Percentiles rank a stretch among this genome's conserved stretches.
Evolutionary conservation across 2,113 vertebrate species (phyloP).

Genomic region (Tylochromis polylepis): DNA sequence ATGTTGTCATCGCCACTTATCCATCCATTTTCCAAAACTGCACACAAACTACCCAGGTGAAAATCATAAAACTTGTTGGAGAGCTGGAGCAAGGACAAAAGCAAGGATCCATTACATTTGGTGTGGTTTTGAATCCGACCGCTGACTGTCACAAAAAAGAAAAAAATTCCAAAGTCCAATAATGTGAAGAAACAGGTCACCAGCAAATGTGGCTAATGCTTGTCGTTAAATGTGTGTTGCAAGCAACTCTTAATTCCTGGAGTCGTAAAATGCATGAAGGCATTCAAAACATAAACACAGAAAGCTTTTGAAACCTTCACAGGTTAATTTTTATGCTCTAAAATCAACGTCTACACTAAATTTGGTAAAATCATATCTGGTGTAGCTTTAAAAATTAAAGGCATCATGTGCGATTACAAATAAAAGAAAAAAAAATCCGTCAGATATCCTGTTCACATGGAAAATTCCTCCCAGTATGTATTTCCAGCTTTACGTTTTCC

Average conservation of each 20-base stretch:
- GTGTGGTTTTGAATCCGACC: background rate
- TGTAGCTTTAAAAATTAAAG: background rate
- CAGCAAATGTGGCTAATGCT: background rate
- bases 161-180: no score
- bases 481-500: background rate
- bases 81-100: background rate
- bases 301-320: background rate
- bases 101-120: background rate
- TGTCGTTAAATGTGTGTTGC: background rate
- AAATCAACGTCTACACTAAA: background rate
- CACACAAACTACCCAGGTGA: background rate
- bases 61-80: background rate
- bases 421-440: fast-evolving
- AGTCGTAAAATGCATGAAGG: background rate
- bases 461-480: background rate
- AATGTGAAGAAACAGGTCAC: background rate
- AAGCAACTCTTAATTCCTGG: background rate
- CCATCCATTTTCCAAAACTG: background rate
- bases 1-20: background rate
- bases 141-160: background rate
- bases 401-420: background rate
- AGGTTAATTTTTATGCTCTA: fast-evolving
- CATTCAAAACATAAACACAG: background rate
- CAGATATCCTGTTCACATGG: background rate
- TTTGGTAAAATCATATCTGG: background rate